Percentiles rank a stretch among this genome's conserved stretches.
Conservation (phyloP, 2,888 invertebrate species). For the Hedya salicella region DNA sequence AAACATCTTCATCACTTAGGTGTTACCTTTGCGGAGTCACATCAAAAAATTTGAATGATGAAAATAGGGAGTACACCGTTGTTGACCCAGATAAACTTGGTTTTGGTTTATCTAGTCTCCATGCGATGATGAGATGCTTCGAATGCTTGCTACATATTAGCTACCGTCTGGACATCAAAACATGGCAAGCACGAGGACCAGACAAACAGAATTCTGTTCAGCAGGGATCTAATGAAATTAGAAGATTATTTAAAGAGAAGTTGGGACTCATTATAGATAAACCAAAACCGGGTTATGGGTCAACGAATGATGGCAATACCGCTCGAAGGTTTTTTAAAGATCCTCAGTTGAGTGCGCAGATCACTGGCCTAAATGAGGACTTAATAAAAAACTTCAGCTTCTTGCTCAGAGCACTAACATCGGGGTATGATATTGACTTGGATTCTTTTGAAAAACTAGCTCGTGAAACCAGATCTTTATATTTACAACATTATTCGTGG, state of each 20-base stretch:
- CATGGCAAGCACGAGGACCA: background rate
- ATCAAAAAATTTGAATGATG: too few species aligned
- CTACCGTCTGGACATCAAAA: background rate
- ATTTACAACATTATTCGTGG: background rate
- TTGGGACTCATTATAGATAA: conserved; percentile 32
- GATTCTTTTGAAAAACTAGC: background rate
- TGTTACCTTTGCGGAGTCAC: too few species aligned
- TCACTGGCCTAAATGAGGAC: conserved; percentile 16
- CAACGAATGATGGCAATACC: conserved; percentile 37
- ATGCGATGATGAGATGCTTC: too few species aligned
- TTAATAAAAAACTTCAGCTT: background rate
- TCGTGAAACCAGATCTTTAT: background rate
- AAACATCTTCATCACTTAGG: too few species aligned
- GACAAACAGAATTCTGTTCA: background rate
- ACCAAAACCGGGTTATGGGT: conserved; percentile 28
- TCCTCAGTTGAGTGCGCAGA: background rate
- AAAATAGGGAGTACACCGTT: too few species aligned
- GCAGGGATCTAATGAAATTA: background rate
- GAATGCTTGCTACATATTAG: too few species aligned
- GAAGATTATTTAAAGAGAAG: conserved; percentile 1
- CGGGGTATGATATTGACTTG: conserved; percentile 1
- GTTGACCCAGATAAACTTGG: too few species aligned
- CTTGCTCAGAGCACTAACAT: background rate
- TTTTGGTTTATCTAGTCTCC: too few species aligned
- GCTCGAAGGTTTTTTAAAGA: conserved; percentile 29